Conservation (phyloP, 2,797 vertebrate species). For the Esox lucius region DNA sequence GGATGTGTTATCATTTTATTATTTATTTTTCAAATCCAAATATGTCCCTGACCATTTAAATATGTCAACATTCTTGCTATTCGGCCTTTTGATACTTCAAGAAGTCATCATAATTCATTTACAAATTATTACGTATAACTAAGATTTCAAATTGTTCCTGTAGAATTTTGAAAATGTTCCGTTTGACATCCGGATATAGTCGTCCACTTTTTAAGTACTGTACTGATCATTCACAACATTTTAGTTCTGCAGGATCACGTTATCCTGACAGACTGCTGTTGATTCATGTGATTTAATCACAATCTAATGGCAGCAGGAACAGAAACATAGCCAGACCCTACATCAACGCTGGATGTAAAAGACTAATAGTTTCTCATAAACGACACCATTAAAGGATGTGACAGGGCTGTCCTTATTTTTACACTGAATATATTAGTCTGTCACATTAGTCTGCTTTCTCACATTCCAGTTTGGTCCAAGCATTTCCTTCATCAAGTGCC, state of each 20-base stretch:
- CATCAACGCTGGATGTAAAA: not conserved
- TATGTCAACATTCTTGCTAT: not conserved
- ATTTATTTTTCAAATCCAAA: not conserved
- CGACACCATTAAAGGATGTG: constrained; percentile 7
- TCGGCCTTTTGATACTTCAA: too few species aligned
- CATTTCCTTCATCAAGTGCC: constrained; percentile 33
- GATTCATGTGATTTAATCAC: not conserved
- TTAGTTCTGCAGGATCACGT: not conserved
- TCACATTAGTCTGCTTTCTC: not conserved
- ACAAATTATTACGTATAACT: too few species aligned
- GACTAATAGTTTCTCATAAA: constrained; percentile 9
- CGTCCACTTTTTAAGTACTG: not conserved
- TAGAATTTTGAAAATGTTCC: not conserved
- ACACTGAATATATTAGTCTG: not conserved
- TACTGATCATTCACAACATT: not conserved
- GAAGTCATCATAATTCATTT: too few species aligned
- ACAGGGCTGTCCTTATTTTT: not conserved
- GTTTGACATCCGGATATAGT: not conserved
- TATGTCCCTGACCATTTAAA: not conserved
- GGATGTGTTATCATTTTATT: not conserved
- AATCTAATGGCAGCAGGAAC: constrained; percentile 5
- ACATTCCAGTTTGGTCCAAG: not conserved
- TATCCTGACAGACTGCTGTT: not conserved
- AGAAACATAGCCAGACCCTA: not conserved
- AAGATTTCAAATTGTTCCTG: not conserved